phyloP scores from a whole-genome alignment of 2,888 invertebrate genomes.

The Leptinotarsa juncta region DNA sequence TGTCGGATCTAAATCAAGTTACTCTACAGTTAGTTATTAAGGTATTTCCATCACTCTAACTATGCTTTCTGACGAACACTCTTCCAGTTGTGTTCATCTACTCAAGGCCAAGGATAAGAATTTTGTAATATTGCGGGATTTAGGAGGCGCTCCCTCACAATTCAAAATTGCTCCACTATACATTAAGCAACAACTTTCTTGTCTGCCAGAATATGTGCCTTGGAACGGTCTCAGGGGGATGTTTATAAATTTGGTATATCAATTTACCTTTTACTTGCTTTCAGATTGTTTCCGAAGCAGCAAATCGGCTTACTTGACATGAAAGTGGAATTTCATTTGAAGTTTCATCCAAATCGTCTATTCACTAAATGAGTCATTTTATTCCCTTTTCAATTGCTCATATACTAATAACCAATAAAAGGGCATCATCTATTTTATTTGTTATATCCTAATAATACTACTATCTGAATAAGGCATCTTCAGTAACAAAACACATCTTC shows the following conservation, averaged over 20 bases:
- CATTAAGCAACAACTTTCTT: constrained; percentile 22
- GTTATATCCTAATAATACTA: too few relatives aligned
- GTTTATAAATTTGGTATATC: constrained; percentile 7
- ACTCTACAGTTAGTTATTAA: background rate
- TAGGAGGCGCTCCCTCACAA: constrained; percentile 41
- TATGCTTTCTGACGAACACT: constrained; percentile 42
- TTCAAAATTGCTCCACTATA: constrained; percentile 35
- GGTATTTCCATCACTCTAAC: constrained; percentile 50
- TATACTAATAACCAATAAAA: too few relatives aligned
- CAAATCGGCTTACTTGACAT: background rate
- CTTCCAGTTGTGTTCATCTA: constrained; percentile 31
- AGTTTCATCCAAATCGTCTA: background rate
- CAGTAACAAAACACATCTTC: too few relatives aligned
- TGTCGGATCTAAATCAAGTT: background rate
- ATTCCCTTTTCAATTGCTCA: too few relatives aligned
- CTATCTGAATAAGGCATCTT: too few relatives aligned
- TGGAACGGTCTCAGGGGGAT: constrained; percentile 5
- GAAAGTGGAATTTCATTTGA: background rate
- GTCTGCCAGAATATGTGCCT: constrained; percentile 8
- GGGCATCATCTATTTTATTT: too few relatives aligned
- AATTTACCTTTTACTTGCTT: constrained; percentile 10
- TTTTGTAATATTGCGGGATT: constrained; percentile 42
- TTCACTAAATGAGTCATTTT: background rate
- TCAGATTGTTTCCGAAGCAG: background rate
- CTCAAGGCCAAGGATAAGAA: constrained; percentile 24